These are phyloP conservation scores for Myotis brandtii DNA, from an alignment of 2,113 vertebrate species.

Conservation along the genomic window DNA sequence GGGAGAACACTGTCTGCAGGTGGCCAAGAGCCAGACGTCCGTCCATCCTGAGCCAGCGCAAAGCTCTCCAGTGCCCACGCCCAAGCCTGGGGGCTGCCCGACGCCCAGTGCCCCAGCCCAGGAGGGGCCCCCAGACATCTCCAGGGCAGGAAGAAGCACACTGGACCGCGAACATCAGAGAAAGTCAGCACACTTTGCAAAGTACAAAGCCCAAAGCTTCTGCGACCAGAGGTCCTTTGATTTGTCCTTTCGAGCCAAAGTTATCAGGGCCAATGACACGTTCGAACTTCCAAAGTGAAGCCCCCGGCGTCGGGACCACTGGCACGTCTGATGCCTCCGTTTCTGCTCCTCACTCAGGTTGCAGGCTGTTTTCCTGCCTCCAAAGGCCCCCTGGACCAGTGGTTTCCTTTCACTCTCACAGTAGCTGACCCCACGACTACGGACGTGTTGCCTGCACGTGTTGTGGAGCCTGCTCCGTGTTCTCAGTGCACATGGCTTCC, in stretches of 20 bases:
- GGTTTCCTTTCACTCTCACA: background rate
- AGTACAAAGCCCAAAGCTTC: conserved; percentile 93
- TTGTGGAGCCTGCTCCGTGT: background rate
- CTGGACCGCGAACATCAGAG: background rate
- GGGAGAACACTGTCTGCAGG: background rate
- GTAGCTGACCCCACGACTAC: too few relatives aligned
- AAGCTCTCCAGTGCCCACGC: background rate
- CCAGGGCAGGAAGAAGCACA: background rate
- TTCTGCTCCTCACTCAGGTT: background rate
- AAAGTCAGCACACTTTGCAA: conserved; percentile 76
- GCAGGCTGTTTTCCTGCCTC: background rate
- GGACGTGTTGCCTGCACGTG: too few relatives aligned
- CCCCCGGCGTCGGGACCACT: accelerated
- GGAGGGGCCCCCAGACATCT: background rate
- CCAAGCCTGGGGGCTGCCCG: conserved; percentile 64
- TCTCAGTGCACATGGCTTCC: background rate
- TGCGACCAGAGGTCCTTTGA: conserved; percentile 87
- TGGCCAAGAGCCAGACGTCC: background rate
- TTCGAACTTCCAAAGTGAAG: conserved; percentile 86
- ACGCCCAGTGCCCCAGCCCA: background rate
- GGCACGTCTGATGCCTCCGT: accelerated
- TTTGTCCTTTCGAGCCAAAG: conserved; percentile 88
- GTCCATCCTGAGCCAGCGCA: background rate
- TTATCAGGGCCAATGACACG: conserved; percentile 89
- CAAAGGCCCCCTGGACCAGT: background rate